Evolutionary conservation across 2,888 invertebrate genomes (phyloP).

Genomic region (Amiota minor): DNA sequence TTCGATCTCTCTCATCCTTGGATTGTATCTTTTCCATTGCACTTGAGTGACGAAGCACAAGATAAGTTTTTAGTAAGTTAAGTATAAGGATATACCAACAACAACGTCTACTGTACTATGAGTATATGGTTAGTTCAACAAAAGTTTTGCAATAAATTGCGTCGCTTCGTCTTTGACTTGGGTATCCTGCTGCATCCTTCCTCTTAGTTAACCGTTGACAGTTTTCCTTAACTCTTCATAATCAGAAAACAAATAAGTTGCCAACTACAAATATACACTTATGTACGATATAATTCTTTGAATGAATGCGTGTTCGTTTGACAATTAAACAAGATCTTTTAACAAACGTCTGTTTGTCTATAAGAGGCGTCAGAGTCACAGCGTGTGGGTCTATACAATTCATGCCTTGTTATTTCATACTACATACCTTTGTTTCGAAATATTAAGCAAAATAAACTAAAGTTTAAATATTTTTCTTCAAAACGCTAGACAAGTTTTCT

Average conservation of each 20-base stretch:
- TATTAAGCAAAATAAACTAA: not conserved
- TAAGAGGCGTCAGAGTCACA: slow-evolving; percentile 37
- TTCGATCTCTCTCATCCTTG: slow-evolving; percentile 45
- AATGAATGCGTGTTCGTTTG: slow-evolving; percentile 20
- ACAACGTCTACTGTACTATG: not conserved
- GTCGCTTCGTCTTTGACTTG: slow-evolving; percentile 44
- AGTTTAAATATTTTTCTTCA: slow-evolving; percentile 51
- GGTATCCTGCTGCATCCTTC: not conserved
- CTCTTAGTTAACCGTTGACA: slow-evolving; percentile 62
- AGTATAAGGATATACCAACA: not conserved
- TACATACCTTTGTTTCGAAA: not conserved
- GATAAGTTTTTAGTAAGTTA: slow-evolving; percentile 57
- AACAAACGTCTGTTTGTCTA: no score
- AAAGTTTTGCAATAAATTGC: slow-evolving; percentile 71
- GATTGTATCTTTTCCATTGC: slow-evolving; percentile 47
- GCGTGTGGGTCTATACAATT: slow-evolving; percentile 20
- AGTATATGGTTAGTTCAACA: slow-evolving; percentile 34
- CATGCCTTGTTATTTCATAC: not conserved
- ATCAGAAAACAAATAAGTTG: slow-evolving; percentile 72
- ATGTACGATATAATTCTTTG: slow-evolving; percentile 6
- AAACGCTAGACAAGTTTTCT: slow-evolving; percentile 17
- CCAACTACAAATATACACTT: slow-evolving; percentile 50
- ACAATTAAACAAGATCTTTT: slow-evolving; percentile 52
- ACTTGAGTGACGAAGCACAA: slow-evolving; percentile 66
- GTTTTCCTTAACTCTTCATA: slow-evolving; percentile 73